Base-by-base conservation (phyloP, 2,797 vertebrate genomes). In the Oreochromis mossambicus region DNA sequence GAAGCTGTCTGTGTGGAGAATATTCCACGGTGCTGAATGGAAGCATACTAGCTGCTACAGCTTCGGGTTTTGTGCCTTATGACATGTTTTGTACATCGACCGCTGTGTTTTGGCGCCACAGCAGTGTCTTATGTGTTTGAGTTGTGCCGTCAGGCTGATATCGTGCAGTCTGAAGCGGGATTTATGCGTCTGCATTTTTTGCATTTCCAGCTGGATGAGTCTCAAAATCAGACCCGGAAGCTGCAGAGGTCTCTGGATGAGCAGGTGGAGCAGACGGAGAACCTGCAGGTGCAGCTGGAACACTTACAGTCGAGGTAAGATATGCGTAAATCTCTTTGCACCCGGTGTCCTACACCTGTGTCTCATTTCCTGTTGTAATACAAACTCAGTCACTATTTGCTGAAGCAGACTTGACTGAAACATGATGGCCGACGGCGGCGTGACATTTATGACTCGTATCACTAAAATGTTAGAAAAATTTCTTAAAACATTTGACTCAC, bases 231-330 rank as follows among this genome's bases (percentile, higher is more conserved):
- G 94, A 97, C 96, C 0, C 97, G 98, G 79, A 99, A 98, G 92
- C 94, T 99, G 89, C 98, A 99, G 95, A 94, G 98, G 88, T 98
- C 98, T 0, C 96, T 99, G 91, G 98, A 99, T 1, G 98, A 99
- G 92, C 98, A 99, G 95, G 98, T 97, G 0, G 98, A 99, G 88
- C 97, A 98, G 87, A 97, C 97, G 0, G 98, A 99, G 94, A 99
- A 97, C 91, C 97, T 98, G 86, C 98, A 99, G 85, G 98, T 99
- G 41, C 98, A 99, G 81, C 91, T 99, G 92, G 98, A 99, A 88
- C 98, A 99, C 41, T 92, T 99, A 81, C 98, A 99, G 93, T 98
- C 98, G 80, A 97, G 98, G 98, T 98, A 85, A 87, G 83, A 66
- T 19, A 54, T 3, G 17, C 10, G 21, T 19, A 24, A 24, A 66